Base-by-base conservation (phyloP, 2,113 vertebrate genomes). In the Microtus pennsylvanicus region DNA sequence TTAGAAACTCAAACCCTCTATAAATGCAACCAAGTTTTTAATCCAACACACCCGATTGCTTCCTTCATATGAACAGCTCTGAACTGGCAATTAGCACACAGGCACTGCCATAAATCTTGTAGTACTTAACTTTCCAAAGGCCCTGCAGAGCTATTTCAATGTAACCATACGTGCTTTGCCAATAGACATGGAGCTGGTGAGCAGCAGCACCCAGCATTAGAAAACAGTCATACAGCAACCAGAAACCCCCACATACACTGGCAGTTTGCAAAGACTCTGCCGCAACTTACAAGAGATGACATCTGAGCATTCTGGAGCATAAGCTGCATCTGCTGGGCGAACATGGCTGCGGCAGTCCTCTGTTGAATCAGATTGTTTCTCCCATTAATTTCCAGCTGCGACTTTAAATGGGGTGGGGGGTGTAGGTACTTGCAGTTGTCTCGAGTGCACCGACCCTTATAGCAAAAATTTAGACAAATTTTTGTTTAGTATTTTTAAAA, bases 351-450 rank as follows among this genome's bases (percentile, higher is more conserved):
- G 0, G 99, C 99, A 0, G 99, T 99, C 99, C 99, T 99, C 98
- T 99, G 99, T 98, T 99, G 99, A 98, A 99, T 99, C 98, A 99
- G 99, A 99, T 99, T 99, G 99, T 99, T 99, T 90, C 99, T 99
- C 94, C 99, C 99, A 91, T 99, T 99, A 97, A 99, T 99, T 98
- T 99, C 99, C 95, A 99, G 99, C 97, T 99, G 99, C 13, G 99
- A 99, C 98, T 99, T 99, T 98, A 99, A 99, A 98, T 99, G 99
- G 0, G 99, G 99, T 52, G 99, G 99, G 89, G 99, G 99, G 97
- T 99, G 99, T 83, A 99, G 99, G 98, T 99, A 99, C 98, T 99
- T 99, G 98, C 99, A 99, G 98, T 99, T 99, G 96, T 99, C 99
- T 96, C 99, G 99, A 96, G 99, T 99, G 98, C 99, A 99, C 80